Evolutionary conservation across 2,113 vertebrate species (phyloP).

Genomic region (Gallinago jamesoni): DNA sequence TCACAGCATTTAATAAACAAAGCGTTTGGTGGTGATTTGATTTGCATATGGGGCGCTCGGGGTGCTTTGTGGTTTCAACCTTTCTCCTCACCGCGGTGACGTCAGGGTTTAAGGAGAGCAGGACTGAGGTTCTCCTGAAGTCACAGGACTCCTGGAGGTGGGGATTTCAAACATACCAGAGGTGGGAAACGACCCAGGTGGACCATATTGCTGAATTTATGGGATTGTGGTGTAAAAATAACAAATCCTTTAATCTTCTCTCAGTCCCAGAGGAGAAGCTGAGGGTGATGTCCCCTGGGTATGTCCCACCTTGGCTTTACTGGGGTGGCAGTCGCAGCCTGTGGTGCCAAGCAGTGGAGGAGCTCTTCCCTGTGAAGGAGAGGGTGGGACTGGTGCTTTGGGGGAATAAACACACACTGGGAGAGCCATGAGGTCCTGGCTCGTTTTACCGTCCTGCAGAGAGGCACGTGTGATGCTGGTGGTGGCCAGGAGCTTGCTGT

Average conservation of each 20-base stretch:
- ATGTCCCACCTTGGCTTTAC: neutral
- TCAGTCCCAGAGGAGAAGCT: neutral
- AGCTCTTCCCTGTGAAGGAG: neutral
- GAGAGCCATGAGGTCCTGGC: neutral
- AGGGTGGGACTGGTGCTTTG: neutral
- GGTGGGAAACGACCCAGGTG: neutral
- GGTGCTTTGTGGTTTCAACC: neutral
- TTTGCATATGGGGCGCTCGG: slow-evolving; percentile 24
- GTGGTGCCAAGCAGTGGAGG: neutral
- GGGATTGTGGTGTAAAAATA: neutral
- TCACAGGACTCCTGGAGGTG: neutral
- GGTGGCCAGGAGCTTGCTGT: neutral
- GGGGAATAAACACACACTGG: neutral
- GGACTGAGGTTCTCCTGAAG: neutral
- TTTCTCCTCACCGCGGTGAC: neutral
- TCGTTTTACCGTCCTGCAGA: neutral
- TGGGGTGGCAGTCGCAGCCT: rapidly evolving
- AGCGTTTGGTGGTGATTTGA: neutral
- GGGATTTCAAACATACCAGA: neutral
- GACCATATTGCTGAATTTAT: neutral
- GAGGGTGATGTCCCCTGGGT: neutral
- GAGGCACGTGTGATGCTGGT: neutral
- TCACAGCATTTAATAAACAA: neutral
- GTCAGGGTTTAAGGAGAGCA: neutral
- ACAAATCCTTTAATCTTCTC: neutral